Conservation (phyloP, 2,888 invertebrate species). For the Eupithecia subumbrata region DNA sequence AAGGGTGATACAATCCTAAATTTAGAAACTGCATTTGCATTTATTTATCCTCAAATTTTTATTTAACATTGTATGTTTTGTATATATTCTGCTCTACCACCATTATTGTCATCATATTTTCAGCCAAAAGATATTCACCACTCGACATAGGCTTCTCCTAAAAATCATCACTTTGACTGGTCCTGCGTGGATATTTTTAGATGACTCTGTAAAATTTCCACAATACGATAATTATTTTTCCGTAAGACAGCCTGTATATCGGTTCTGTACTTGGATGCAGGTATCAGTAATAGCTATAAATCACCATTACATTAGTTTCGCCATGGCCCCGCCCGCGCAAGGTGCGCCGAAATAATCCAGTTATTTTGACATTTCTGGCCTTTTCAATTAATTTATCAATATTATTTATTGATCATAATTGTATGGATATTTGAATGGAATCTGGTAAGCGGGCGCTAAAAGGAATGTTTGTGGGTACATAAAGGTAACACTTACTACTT, state of each 20-base stretch:
- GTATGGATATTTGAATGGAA: slow-evolving; percentile 13
- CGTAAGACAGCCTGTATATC: slow-evolving; percentile 12
- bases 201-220: background rate
- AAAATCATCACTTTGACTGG: background rate
- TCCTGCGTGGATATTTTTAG: background rate
- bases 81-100: background rate
- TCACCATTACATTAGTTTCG: slow-evolving; percentile 21
- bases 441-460: background rate
- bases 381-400: slow-evolving; percentile 30
- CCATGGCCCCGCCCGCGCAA: slow-evolving; percentile 21
- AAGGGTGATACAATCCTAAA: background rate
- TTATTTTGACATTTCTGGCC: slow-evolving; percentile 25
- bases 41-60: too few relatives aligned
- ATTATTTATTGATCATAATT: slow-evolving; percentile 25
- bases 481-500: background rate
- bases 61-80: background rate
- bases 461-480: background rate
- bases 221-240: background rate
- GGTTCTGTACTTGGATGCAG: background rate
- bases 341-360: slow-evolving; percentile 32
- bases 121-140: background rate
- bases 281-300: slow-evolving; percentile 29
- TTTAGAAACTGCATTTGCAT: background rate
- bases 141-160: background rate
- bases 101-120: background rate